Conservation (phyloP, 2,888 invertebrate genomes). For the Trissoscelio sp. region DNA sequence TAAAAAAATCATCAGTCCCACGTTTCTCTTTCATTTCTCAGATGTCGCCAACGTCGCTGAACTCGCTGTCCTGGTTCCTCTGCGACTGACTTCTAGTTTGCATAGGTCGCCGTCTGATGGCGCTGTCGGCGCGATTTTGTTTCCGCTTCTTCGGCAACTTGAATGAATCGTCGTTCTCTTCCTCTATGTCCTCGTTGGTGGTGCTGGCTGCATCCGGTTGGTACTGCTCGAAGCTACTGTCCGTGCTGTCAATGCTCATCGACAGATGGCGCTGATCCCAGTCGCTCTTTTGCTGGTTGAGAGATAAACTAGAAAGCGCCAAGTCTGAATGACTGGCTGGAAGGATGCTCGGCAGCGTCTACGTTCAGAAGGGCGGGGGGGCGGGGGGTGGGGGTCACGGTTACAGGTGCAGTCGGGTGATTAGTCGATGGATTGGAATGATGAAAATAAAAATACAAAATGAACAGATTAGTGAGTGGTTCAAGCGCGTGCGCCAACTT, state of each 20-base stretch:
- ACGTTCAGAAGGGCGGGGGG: conserved; percentile 74
- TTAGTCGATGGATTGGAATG: conserved; percentile 15
- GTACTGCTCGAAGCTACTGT: conserved; percentile 27
- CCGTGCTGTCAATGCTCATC: conserved; percentile 31
- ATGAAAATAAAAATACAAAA: conserved; percentile 67
- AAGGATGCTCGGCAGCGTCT: conserved; percentile 73
- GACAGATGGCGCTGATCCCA: neutral
- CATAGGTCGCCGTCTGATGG: neutral
- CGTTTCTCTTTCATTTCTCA: too few relatives aligned
- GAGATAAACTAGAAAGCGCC: conserved; percentile 82
- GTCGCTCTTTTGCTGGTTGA: conserved; percentile 31
- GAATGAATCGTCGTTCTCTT: conserved; percentile 47
- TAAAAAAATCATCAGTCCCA: too few relatives aligned
- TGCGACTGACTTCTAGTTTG: conserved; percentile 22
- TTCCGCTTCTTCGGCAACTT: neutral
- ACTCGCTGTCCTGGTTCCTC: neutral
- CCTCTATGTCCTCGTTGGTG: conserved; percentile 63
- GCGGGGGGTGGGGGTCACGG: neutral
- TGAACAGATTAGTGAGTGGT: conserved; percentile 53
- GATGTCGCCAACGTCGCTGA: neutral
- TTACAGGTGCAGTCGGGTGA: conserved; percentile 3
- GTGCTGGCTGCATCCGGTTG: conserved; percentile 60
- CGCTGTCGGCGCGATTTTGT: neutral
- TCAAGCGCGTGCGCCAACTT: too few relatives aligned
- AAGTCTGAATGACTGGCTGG: conserved; percentile 79